Conservation (phyloP, 2,888 invertebrate genomes). For the Drosophila histrio region DNA sequence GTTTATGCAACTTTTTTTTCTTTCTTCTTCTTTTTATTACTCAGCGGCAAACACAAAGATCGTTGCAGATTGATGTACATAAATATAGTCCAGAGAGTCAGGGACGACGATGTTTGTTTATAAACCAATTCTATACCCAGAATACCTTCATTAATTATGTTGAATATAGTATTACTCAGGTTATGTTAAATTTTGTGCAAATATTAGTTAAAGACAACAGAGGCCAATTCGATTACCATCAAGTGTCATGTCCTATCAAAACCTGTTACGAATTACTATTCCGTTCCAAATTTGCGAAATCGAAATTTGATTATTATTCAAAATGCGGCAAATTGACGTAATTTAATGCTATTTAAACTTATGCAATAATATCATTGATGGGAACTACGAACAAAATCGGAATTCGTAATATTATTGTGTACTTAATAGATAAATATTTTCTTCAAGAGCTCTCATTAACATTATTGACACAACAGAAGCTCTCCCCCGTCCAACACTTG, state of each 20-base stretch:
- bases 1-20: slow-evolving; percentile 57
- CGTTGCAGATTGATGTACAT: slow-evolving; percentile 24
- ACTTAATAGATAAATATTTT: too few species aligned
- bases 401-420: neutral
- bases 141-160: neutral
- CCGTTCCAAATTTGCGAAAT: neutral
- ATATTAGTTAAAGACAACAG: neutral
- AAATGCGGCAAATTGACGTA: neutral
- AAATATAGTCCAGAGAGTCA: slow-evolving; percentile 29
- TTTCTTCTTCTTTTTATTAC: slow-evolving; percentile 19
- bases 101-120: slow-evolving; percentile 1
- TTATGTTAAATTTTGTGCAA: neutral
- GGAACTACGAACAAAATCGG: neutral
- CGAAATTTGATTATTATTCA: neutral
- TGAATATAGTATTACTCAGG: neutral
- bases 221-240: neutral
- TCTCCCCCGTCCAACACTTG: neutral
- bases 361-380: neutral
- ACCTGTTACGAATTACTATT: neutral
- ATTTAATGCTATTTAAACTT: neutral
- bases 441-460: neutral
- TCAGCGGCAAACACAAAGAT: slow-evolving; percentile 13
- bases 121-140: neutral
- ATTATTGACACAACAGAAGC: neutral
- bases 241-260: neutral